Evolutionary conservation across 2,888 invertebrate genomes (phyloP), one percentile per base, ranked within the genome.

Genomic region (Eugnorisma glareosa): DNA sequence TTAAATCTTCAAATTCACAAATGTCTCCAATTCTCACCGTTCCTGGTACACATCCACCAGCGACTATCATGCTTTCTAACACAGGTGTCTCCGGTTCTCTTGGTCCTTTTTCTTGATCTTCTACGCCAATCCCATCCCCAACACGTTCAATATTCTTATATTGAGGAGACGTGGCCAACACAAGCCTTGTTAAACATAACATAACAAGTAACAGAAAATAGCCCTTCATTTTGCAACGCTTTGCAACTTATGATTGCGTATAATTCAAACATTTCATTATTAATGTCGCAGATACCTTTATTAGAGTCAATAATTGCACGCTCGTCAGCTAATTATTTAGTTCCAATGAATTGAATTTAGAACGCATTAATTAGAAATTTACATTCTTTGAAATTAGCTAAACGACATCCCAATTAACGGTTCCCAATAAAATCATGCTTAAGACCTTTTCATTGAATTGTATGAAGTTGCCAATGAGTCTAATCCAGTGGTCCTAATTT

Each of bases 21-120:
- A 64, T 8, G 15, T 59, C 13, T 13, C 64, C 70, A 61, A 84
- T 48, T n/a, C 59, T 84, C n/a, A 71, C n/a, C 4, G 51, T 7
- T 31, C 73, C 51, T 48, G 70, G 37, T 11, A 28, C 11, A 43
- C 74, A 71, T 28, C 13, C 70, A 15, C 15, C 28, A 0, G 15
- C 59, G 2, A 51, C 45, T 21, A 66, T 15, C 18, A 74, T 54
- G 15, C 45, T 72, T 45, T 59, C 0, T 7, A 21, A 0, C 10
- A 40, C 35, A 10, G 21, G 28, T 7, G 0, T 13, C 18, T 18
- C 13, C 8, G 15, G 15, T 8, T 4, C 3, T 61, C 3, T 31
- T 5, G 0, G 7, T 13, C 13, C 18, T 45, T 64, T 18, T 35
- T 73, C 24, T 18, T 6, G 13, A 8, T 48, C 11, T 54, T 54